These are phyloP conservation scores for Sinelater perroti DNA, from an alignment of 2,888 invertebrate genomes.

Conservation along the genomic window DNA sequence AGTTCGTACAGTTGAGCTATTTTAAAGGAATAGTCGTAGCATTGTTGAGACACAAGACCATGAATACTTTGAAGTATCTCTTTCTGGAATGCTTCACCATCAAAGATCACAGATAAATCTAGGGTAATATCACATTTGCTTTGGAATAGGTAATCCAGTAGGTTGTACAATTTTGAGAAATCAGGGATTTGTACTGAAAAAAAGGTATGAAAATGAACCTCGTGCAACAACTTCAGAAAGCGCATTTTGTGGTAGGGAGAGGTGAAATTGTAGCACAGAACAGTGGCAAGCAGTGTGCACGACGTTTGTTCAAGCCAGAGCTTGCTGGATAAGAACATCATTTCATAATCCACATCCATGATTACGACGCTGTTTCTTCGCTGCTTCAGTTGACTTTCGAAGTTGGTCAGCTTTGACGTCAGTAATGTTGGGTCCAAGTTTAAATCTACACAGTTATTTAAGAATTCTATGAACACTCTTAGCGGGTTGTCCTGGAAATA, in stretches of 20 bases:
- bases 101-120: constrained; percentile 59
- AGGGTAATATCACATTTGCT: constrained; percentile 63
- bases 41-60: constrained; percentile 62
- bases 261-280: constrained; percentile 69
- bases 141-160: constrained; percentile 42
- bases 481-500: constrained; percentile 71
- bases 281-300: constrained; percentile 68
- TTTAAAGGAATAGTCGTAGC: constrained; percentile 68
- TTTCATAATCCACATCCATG: constrained; percentile 57
- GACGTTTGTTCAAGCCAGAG: constrained; percentile 67
- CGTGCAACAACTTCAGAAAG: constrained; percentile 68
- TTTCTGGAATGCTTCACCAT: constrained; percentile 53
- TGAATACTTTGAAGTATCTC: constrained; percentile 67
- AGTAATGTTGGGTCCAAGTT: constrained; percentile 51
- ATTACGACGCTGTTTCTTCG: constrained; percentile 51
- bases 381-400: constrained; percentile 52
- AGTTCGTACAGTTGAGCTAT: constrained; percentile 65
- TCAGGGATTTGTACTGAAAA: constrained; percentile 55
- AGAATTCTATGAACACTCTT: constrained; percentile 54
- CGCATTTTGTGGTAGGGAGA: constrained; percentile 72
- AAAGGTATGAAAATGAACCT: constrained; percentile 66
- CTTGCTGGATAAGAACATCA: constrained; percentile 63
- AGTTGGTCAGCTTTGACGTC: constrained; percentile 55
- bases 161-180: constrained; percentile 31
- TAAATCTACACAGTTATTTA: constrained; percentile 52